phyloP scores from a whole-genome alignment of 2,113 vertebrate genomes.

The Lepisosteus oculatus region DNA sequence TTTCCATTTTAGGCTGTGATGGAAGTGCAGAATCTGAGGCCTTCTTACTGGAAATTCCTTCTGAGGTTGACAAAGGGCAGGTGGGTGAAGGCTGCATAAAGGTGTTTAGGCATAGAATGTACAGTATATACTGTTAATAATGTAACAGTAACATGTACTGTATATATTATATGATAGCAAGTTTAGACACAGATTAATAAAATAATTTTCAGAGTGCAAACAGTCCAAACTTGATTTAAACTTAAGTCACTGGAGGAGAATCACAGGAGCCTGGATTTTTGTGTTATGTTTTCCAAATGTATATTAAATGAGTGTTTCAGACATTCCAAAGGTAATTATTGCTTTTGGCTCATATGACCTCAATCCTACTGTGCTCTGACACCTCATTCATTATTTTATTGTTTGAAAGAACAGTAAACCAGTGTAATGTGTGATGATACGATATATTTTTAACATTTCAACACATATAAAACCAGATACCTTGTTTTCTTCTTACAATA shows the following conservation, averaged over 20 bases:
- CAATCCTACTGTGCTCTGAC: background rate
- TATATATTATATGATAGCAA: background rate
- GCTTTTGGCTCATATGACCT: background rate
- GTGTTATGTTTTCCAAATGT: no score
- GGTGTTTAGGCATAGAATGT: no score
- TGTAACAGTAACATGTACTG: background rate
- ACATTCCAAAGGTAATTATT: background rate
- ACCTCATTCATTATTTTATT: background rate
- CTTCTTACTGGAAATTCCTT: constrained; percentile 97
- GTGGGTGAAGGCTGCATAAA: constrained; percentile 58
- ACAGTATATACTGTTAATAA: background rate
- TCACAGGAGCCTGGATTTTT: no score
- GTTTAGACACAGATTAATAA: background rate
- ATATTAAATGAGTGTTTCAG: no score
- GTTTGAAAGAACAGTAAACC: background rate
- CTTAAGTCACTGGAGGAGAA: no score
- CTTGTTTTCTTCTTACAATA: no score
- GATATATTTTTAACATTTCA: background rate
- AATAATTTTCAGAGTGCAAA: background rate
- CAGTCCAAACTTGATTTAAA: no score
- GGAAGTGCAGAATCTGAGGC: constrained; percentile 93
- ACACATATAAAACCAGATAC: no score
- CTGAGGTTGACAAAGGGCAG: constrained; percentile 89
- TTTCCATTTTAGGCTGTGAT: constrained; percentile 82
- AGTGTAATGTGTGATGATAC: background rate